Evolutionary conservation across 2,797 vertebrate genomes (phyloP).

Genomic region (Sebastes steindachneri): DNA sequence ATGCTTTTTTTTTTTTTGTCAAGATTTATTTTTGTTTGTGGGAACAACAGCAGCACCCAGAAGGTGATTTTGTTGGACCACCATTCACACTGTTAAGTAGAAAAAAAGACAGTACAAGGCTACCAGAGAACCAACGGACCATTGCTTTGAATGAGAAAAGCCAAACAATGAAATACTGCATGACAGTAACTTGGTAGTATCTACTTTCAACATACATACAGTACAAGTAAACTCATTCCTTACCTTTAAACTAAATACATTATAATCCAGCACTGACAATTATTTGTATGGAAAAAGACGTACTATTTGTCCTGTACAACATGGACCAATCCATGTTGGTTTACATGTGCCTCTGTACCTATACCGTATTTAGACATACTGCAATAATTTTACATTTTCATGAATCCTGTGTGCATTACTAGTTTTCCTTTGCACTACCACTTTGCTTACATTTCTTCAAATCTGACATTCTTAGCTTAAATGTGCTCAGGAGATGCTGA

Average conservation of each 20-base stretch:
- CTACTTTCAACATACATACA: conserved; percentile 66
- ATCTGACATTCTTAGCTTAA: conserved; percentile 53
- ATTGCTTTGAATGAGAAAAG: conserved; percentile 68
- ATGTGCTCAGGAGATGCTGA: conserved; percentile 44
- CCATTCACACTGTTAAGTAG: conserved; percentile 63
- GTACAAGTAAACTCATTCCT: conserved; percentile 38
- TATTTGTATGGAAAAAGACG: conserved; percentile 30
- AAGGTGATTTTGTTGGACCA: conserved; percentile 63
- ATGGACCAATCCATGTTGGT: conserved; percentile 38
- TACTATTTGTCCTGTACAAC: conserved; percentile 42
- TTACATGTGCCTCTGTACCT: conserved; percentile 25
- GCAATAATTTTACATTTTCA: conserved; percentile 49
- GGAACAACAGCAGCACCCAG: conserved; percentile 62
- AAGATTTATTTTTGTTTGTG: conserved; percentile 64
- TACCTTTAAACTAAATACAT: conserved; percentile 54
- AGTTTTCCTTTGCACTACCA: conserved; percentile 20
- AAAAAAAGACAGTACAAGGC: conserved; percentile 70
- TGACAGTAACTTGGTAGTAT: conserved; percentile 66
- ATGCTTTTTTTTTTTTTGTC: conserved; percentile 5
- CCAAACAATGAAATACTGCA: conserved; percentile 78
- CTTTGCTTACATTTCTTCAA: conserved; percentile 30
- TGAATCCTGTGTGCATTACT: conserved; percentile 16
- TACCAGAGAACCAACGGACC: conserved; percentile 60
- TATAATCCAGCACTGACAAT: conserved; percentile 43
- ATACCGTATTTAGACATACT: conserved; percentile 37